A percentile compares a stretch with the other conserved stretches of the same genome.
Conservation (phyloP, 2,797 vertebrate species). For the Poeciliopsis turneri region DNA sequence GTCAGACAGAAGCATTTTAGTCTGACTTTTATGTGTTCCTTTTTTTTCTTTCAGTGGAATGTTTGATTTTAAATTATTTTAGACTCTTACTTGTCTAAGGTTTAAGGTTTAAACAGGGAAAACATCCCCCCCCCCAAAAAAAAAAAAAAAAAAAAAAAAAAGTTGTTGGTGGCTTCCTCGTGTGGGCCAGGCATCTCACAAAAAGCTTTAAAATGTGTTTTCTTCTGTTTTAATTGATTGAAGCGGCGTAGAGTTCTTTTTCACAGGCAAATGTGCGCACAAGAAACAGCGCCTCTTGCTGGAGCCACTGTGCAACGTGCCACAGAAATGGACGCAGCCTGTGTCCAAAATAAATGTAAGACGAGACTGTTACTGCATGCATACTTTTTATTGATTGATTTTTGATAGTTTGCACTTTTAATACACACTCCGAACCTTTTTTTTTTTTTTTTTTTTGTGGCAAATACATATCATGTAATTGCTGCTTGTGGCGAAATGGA, state of each 20-base stretch:
- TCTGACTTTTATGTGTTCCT: neutral
- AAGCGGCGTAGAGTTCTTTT: no score
- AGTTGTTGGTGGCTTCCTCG: neutral
- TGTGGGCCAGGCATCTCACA: neutral
- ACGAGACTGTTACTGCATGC: no score
- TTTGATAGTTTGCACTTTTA: neutral
- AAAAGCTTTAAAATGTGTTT: neutral
- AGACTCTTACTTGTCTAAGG: neutral
- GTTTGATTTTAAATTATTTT: neutral
- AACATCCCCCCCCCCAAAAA: neutral
- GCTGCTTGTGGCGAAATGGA: neutral
- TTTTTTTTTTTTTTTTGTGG: neutral
- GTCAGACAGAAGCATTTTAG: neutral
- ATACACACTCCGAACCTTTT: neutral
- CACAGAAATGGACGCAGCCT: neutral
- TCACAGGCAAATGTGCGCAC: neutral
- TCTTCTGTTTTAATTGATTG: neutral
- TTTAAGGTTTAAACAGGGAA: neutral
- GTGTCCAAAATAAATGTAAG: neutral
- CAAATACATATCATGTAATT: neutral
- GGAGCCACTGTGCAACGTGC: neutral
- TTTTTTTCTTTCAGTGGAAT: neutral
- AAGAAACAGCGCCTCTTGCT: slow-evolving; percentile 1
- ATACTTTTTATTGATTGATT: neutral
- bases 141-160: neutral